Conservation (phyloP, 2,888 invertebrate species). For the Andrena praecox region DNA sequence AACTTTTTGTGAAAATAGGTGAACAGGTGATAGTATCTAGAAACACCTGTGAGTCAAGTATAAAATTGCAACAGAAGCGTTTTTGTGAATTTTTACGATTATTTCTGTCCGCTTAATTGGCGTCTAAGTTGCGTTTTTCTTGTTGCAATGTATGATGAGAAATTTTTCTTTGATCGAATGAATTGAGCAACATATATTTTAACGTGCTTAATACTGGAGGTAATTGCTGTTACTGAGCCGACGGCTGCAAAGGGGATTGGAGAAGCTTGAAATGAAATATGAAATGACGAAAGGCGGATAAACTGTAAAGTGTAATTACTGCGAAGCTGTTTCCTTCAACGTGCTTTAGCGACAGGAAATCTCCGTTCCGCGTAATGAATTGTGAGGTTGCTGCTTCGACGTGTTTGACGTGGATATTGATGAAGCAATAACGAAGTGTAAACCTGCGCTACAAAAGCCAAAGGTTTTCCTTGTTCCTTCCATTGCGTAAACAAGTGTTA, state of each 20-base stretch:
- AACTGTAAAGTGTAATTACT: constrained; percentile 5
- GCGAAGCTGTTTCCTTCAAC: constrained; percentile 1
- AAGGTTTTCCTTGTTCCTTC: not conserved
- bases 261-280: not conserved
- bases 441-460: not conserved
- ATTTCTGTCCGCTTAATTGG: too few species aligned
- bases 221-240: constrained; percentile 1
- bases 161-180: not conserved
- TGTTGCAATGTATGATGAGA: not conserved
- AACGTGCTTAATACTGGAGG: not conserved
- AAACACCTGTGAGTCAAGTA: too few species aligned
- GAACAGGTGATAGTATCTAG: too few species aligned
- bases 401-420: not conserved
- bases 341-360: not conserved
- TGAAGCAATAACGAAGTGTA: not conserved
- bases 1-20: too few species aligned
- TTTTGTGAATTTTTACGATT: too few species aligned
- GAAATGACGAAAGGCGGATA: not conserved
- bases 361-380: not conserved
- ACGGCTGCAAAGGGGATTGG: not conserved
- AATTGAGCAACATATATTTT: not conserved
- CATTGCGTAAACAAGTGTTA: not conserved
- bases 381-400: not conserved
- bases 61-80: too few species aligned
- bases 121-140: not conserved